These are phyloP conservation scores for Hydractinia echinata DNA, from an alignment of 30 jellyfish, hydroid and myxozoan species.

Conservation along the genomic window DNA sequence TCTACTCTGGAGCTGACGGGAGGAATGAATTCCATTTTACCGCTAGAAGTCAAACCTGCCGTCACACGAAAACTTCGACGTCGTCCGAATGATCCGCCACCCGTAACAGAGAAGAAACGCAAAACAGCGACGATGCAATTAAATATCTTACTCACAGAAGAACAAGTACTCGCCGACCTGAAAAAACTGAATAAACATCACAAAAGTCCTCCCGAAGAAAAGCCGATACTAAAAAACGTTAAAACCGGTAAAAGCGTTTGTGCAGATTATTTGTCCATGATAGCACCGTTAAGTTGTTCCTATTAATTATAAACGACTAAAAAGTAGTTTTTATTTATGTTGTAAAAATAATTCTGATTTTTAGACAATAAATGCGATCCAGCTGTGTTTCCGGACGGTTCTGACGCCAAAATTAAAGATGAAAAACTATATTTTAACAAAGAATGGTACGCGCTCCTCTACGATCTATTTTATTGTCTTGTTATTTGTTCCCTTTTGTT, in stretches of 20 bases:
- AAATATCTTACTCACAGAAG: slow-evolving; percentile 70
- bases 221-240: neutral
- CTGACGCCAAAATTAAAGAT: slow-evolving; percentile 90
- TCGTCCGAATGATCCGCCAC: slow-evolving; percentile 95
- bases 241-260: neutral
- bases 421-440: slow-evolving; percentile 73
- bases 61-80: slow-evolving; percentile 90
- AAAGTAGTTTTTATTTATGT: no score
- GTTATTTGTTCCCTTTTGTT: neutral
- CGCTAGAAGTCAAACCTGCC: slow-evolving; percentile 87
- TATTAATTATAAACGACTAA: no score
- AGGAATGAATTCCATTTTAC: slow-evolving; percentile 44
- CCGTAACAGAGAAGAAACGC: slow-evolving; percentile 86
- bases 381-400: slow-evolving; percentile 33
- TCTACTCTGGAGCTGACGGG: slow-evolving; percentile 87
- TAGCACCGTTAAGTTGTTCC: no score
- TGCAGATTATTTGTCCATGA: no score
- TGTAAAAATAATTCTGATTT: neutral
- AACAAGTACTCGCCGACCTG: slow-evolving; percentile 70
- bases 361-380: slow-evolving; percentile 37
- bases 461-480: neutral
- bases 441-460: slow-evolving; percentile 60
- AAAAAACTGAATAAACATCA: slow-evolving; percentile 63
- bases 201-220: slow-evolving; percentile 20
- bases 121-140: slow-evolving; percentile 65